phyloP scores from a whole-genome alignment of 2,797 vertebrate species.

The Sternotherus odoratus region DNA sequence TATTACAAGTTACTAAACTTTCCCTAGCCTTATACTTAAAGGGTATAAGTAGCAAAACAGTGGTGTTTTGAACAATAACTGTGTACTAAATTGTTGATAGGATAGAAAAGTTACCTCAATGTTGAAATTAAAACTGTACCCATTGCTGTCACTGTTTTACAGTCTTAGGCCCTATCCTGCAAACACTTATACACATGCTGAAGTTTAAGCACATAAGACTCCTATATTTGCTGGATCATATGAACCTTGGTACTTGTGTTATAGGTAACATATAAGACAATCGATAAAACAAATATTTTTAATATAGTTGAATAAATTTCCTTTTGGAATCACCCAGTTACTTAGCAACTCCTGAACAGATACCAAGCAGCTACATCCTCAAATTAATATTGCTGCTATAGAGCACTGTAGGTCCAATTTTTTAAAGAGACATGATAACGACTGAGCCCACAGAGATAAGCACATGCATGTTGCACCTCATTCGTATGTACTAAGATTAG shows the following conservation, averaged over 20 bases:
- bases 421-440: not conserved
- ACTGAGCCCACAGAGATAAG: constrained; percentile 3
- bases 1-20: not conserved
- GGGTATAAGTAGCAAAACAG: not conserved
- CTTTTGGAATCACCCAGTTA: constrained; percentile 59
- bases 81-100: not conserved
- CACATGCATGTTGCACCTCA: not conserved
- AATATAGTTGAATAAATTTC: constrained; percentile 54
- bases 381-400: constrained; percentile 10
- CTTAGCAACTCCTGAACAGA: constrained; percentile 64
- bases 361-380: constrained; percentile 30
- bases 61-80: not conserved
- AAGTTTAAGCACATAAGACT: not conserved
- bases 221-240: not conserved
- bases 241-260: not conserved
- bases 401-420: constrained; percentile 28
- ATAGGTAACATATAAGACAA: not conserved
- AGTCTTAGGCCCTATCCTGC: accelerated
- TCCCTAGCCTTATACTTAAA: not conserved
- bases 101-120: not conserved
- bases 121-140: not conserved
- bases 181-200: not conserved
- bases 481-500: not conserved
- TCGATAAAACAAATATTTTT: constrained; percentile 53
- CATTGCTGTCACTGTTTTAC: not conserved